Percentiles rank a stretch among this genome's conserved stretches.
Conservation (phyloP, 1,140 invertebrate genomes). For the Platorchestia sp. region DNA sequence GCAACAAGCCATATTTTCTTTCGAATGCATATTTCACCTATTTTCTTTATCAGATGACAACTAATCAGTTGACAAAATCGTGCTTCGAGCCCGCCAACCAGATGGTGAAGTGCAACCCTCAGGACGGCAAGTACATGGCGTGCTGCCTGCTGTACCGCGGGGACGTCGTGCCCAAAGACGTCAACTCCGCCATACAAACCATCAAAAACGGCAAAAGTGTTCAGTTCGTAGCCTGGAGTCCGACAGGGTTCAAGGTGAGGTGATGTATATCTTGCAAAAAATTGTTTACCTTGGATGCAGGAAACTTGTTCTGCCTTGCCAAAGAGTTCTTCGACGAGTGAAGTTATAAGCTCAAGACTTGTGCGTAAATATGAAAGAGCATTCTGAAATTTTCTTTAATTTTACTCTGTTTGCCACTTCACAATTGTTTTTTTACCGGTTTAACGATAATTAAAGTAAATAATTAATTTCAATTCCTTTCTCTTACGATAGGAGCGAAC, state of each 20-base stretch:
- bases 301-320: neutral
- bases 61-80: conserved; percentile 72
- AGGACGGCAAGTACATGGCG: conserved; percentile 78
- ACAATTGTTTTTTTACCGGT: neutral
- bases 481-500: too few relatives aligned
- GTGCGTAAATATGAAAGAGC: neutral
- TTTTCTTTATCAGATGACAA: conserved; percentile 67
- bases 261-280: neutral
- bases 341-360: neutral
- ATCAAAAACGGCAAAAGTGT: conserved; percentile 71
- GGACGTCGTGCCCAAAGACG: conserved; percentile 74
- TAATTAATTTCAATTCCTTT: too few relatives aligned
- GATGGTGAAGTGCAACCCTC: conserved; percentile 75
- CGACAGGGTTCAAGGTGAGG: conserved; percentile 76
- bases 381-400: neutral
- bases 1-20: neutral
- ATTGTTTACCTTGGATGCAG: neutral
- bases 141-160: conserved; percentile 80
- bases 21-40: neutral
- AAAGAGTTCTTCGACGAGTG: neutral
- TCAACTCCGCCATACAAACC: conserved; percentile 72
- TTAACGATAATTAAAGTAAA: neutral
- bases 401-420: neutral
- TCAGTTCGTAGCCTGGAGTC: conserved; percentile 74
- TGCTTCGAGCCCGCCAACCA: conserved; percentile 74